phyloP scores from a whole-genome alignment of 2,113 vertebrate species.

The Saccopteryx bilineata region DNA sequence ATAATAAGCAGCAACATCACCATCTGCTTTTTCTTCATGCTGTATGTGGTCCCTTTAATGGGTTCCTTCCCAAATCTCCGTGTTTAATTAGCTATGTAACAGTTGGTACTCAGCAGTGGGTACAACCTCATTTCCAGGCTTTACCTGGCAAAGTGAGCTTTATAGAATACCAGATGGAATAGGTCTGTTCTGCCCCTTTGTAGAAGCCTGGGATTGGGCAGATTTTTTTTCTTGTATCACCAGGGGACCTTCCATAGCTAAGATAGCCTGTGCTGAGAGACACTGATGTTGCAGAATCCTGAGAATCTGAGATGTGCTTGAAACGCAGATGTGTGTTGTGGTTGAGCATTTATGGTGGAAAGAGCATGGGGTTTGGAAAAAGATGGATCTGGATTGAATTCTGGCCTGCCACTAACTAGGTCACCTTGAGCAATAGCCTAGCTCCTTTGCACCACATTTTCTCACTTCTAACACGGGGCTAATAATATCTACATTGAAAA shows the following conservation, averaged over 20 bases:
- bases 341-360: not conserved
- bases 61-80: constrained; percentile 76
- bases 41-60: constrained; percentile 76
- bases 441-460: not conserved
- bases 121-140: constrained; percentile 77
- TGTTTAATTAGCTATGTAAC: constrained; percentile 82
- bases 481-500: not conserved
- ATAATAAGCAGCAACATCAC: constrained; percentile 65
- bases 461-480: not conserved
- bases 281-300: not conserved
- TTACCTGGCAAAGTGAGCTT: constrained; percentile 76
- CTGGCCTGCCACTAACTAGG: not conserved
- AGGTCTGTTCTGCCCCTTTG: constrained; percentile 54
- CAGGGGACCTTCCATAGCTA: not conserved
- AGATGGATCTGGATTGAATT: not conserved
- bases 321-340: not conserved
- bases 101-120: constrained; percentile 82
- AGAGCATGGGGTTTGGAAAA: not conserved
- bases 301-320: not conserved
- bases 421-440: constrained; percentile 61
- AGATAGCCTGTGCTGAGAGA: not conserved
- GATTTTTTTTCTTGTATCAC: not conserved
- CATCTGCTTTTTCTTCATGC: constrained; percentile 58
- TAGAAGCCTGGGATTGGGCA: constrained; percentile 42
- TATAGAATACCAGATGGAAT: constrained; percentile 76